These are phyloP conservation scores for Smittia aterrima DNA, from an alignment of 2,888 invertebrate species.

Conservation along the genomic window DNA sequence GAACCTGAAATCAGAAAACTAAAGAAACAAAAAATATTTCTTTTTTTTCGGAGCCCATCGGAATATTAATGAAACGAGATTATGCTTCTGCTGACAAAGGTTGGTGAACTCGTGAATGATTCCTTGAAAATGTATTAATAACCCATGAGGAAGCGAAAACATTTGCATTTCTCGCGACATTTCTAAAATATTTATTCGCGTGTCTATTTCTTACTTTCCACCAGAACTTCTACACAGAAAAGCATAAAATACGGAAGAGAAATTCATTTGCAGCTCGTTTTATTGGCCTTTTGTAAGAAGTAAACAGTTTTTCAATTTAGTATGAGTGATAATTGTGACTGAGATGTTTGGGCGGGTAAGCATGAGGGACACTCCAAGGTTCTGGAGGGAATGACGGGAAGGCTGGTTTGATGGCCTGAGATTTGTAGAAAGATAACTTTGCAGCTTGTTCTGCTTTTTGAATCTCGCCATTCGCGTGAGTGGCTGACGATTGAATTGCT, in stretches of 20 bases:
- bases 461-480: slow-evolving; percentile 2
- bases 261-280: neutral
- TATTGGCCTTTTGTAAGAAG: neutral
- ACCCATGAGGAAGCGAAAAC: slow-evolving; percentile 2
- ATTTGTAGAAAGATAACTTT: slow-evolving; percentile 1
- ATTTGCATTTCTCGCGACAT: slow-evolving; percentile 26
- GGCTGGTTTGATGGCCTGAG: neutral
- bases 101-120: slow-evolving; percentile 5
- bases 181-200: slow-evolving; percentile 10
- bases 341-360: neutral
- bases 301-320: slow-evolving; percentile 6
- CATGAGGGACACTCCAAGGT: neutral
- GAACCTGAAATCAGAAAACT: neutral
- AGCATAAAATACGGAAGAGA: slow-evolving; percentile 19
- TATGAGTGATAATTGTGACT: neutral
- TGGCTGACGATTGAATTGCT: slow-evolving; percentile 13
- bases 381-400: neutral
- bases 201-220: slow-evolving; percentile 12
- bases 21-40: neutral
- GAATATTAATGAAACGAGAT: slow-evolving; percentile 27
- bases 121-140: neutral
- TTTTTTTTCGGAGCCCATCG: neutral
- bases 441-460: slow-evolving; percentile 20
- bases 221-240: slow-evolving; percentile 11
- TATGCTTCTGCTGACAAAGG: slow-evolving; percentile 26